phyloP scores from a whole-genome alignment of 1,140 invertebrate genomes.

The Varroa destructor region DNA sequence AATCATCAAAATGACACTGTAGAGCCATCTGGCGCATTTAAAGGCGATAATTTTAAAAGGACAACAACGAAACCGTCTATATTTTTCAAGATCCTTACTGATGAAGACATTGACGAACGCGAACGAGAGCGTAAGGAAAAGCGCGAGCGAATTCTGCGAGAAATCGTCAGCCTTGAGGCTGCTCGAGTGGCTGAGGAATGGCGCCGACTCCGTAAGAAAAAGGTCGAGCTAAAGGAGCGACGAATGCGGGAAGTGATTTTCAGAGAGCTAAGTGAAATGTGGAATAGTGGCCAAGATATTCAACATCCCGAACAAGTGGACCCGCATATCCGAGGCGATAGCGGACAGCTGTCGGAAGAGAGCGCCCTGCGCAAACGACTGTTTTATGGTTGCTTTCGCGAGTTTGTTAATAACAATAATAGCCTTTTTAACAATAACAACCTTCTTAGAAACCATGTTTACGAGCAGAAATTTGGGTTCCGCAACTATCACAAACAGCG shows the following conservation, averaged over 20 bases:
- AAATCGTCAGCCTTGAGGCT: background rate
- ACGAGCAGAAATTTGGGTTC: too few species aligned
- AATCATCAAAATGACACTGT: too few species aligned
- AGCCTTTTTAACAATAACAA: too few species aligned
- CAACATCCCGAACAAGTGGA: background rate
- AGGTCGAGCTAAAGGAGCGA: slow-evolving; percentile 8
- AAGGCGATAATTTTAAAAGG: background rate
- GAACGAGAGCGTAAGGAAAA: slow-evolving; percentile 3
- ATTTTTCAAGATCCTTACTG: slow-evolving; percentile 17
- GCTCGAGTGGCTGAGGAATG: too few species aligned
- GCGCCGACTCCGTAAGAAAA: background rate
- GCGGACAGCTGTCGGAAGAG: background rate
- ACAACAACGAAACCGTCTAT: slow-evolving; percentile 7
- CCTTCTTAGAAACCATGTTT: too few species aligned
- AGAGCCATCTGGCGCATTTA: too few species aligned
- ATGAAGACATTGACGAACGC: background rate
- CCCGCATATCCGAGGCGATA: slow-evolving; percentile 5
- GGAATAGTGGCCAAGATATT: background rate
- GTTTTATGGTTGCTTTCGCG: slow-evolving; percentile 23
- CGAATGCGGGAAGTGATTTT: slow-evolving; percentile 7
- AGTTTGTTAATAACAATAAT: background rate
- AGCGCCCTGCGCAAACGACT: slow-evolving; percentile 12
- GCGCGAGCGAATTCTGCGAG: background rate
- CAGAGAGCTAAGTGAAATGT: background rate
- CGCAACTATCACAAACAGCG: too few species aligned